Evolutionary conservation across 2,113 vertebrate genomes (phyloP).

Genomic region (Anser brachyrhynchus): DNA sequence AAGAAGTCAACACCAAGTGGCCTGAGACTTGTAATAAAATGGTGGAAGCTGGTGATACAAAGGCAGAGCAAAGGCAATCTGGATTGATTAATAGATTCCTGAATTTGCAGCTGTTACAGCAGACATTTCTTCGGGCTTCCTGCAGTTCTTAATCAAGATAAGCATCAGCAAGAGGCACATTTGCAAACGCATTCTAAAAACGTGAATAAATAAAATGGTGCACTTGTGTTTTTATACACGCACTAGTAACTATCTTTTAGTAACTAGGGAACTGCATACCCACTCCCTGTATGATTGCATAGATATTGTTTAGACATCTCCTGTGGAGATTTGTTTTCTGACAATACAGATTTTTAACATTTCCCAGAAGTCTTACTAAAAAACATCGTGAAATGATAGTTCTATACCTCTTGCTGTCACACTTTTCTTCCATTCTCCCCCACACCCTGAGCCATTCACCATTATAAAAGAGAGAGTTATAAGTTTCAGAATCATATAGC

Average conservation of each 20-base stretch:
- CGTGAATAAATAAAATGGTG: neutral
- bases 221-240: neutral
- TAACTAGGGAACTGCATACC: neutral
- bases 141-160: conserved; percentile 45
- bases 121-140: conserved; percentile 31
- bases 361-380: conserved; percentile 3
- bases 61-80: neutral
- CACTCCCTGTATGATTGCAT: neutral
- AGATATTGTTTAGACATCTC: neutral
- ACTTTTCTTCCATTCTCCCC: neutral
- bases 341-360: neutral
- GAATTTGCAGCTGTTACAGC: neutral
- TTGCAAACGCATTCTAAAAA: conserved; percentile 38
- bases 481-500: neutral
- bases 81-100: neutral
- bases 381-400: neutral
- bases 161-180: conserved; percentile 33
- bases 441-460: neutral
- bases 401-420: neutral
- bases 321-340: neutral
- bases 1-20: neutral
- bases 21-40: neutral
- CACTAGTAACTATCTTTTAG: neutral
- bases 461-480: neutral
- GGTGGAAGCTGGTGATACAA: neutral